Conservation (phyloP, 1,140 invertebrate genomes). For the Theocolax elegans region DNA sequence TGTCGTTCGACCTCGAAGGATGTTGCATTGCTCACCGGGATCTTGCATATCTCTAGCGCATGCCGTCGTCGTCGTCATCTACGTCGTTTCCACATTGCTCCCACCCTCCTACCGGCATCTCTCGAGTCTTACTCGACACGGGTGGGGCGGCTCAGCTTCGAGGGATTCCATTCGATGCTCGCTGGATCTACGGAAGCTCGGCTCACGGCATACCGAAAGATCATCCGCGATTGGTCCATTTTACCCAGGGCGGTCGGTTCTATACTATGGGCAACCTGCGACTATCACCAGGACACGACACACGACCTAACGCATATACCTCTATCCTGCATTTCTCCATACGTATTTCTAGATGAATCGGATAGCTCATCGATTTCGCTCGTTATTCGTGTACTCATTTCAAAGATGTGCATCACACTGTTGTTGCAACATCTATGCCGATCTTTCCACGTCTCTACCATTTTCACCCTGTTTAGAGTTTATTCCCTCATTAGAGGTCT, state of each 20-base stretch:
- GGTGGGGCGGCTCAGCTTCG: neutral
- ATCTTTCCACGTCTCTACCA: too few relatives aligned
- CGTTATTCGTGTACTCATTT: too few relatives aligned
- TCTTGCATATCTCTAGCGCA: conserved; percentile 56
- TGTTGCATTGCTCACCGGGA: conserved; percentile 58
- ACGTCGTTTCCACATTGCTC: neutral
- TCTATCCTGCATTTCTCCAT: conserved; percentile 26
- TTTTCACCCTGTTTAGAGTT: too few relatives aligned
- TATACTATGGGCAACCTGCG: too few relatives aligned
- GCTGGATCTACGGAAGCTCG: neutral
- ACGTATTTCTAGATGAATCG: conserved; percentile 19
- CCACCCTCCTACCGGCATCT: neutral
- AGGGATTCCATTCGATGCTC: conserved; percentile 22
- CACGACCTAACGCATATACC: too few relatives aligned
- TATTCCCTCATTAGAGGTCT: too few relatives aligned
- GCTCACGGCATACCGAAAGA: conserved; percentile 38
- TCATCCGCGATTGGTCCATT: conserved; percentile 31
- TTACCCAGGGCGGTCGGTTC: neutral
- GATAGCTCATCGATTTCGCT: conserved; percentile 39
- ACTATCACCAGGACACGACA: too few relatives aligned
- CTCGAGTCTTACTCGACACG: conserved; percentile 11
- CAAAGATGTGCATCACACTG: too few relatives aligned
- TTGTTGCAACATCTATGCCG: too few relatives aligned
- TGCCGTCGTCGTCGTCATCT: conserved; percentile 25
- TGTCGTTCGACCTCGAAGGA: conserved; percentile 14